Conservation (phyloP, 2,113 vertebrate species). For the Cyanocitta stelleri region DNA sequence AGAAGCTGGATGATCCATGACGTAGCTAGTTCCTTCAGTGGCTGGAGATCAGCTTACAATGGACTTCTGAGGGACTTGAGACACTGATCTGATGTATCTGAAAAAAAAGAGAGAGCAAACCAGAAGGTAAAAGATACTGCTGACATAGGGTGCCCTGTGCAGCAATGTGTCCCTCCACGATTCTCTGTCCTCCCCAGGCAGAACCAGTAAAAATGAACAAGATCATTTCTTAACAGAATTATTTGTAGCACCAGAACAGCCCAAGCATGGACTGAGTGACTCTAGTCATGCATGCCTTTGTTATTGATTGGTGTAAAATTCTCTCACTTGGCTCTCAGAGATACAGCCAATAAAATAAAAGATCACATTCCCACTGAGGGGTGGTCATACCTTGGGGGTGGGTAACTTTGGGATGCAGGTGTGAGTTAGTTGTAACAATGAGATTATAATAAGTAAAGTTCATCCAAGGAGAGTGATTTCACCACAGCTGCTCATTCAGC, state of each 20-base stretch:
- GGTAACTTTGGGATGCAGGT: not conserved
- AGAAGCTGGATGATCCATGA: not conserved
- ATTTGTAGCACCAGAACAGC: not conserved
- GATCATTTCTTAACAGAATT: not conserved
- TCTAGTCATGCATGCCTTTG: not conserved
- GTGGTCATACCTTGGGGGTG: not conserved
- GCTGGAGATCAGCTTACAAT: not conserved
- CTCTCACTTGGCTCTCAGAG: not conserved
- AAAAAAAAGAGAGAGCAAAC: not conserved
- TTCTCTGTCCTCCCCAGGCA: not conserved
- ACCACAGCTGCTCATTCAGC: rapidly evolving
- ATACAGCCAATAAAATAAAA: not conserved
- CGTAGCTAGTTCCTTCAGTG: rapidly evolving
- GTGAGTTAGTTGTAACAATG: not conserved
- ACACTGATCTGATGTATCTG: not conserved
- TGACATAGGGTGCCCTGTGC: not conserved
- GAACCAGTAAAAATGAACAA: not conserved
- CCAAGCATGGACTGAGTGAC: not conserved
- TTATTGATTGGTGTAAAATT: not conserved
- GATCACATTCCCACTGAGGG: not conserved
- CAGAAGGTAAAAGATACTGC: not conserved
- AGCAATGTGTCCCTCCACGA: rapidly evolving
- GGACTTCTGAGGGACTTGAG: not conserved
- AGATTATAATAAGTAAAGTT: not conserved
- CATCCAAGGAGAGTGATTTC: not conserved